Evolutionary conservation across 2,113 vertebrate species (phyloP).

Genomic region (Seriola aureovittata): DNA sequence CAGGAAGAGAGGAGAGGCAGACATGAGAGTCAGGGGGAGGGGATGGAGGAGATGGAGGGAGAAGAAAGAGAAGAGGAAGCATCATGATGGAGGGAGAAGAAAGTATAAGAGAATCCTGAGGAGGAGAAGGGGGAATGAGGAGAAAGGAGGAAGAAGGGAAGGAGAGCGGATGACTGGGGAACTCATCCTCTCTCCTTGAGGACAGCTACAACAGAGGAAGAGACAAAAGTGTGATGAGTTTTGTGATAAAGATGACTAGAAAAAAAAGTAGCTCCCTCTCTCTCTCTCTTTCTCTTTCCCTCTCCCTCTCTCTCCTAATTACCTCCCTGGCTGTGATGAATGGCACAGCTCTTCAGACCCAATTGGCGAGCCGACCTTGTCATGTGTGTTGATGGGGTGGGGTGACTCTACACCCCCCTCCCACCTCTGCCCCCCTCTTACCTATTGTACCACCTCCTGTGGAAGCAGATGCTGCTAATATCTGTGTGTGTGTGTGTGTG

Average conservation of each 20-base stretch:
- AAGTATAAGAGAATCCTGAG: constrained; percentile 21
- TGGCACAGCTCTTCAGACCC: constrained; percentile 68
- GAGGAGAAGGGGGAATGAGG: constrained; percentile 6
- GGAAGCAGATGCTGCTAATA: constrained; percentile 77
- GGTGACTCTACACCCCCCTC: constrained; percentile 57
- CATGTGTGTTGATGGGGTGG: constrained; percentile 77
- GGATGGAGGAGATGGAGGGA: constrained; percentile 17
- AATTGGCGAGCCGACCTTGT: constrained; percentile 82
- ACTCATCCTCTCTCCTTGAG: background rate
- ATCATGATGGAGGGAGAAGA: constrained; percentile 10
- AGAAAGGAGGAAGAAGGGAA: background rate
- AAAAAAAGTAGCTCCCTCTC: constrained; percentile 29
- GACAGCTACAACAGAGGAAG: background rate
- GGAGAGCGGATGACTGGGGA: background rate
- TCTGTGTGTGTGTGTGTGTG: constrained; percentile 29
- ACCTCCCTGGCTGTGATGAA: constrained; percentile 80
- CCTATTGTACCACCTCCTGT: constrained; percentile 73
- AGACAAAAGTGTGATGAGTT: constrained; percentile 43
- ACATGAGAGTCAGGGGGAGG: constrained; percentile 26
- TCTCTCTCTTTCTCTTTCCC: constrained; percentile 20
- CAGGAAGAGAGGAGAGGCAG: constrained; percentile 34
- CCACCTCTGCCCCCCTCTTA: constrained; percentile 50
- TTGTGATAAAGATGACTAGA: constrained; percentile 46
- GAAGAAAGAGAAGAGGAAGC: background rate
- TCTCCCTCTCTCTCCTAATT: constrained; percentile 72